phyloP scores from a whole-genome alignment of 2,888 invertebrate genomes.

The Idaea dimidiata region DNA sequence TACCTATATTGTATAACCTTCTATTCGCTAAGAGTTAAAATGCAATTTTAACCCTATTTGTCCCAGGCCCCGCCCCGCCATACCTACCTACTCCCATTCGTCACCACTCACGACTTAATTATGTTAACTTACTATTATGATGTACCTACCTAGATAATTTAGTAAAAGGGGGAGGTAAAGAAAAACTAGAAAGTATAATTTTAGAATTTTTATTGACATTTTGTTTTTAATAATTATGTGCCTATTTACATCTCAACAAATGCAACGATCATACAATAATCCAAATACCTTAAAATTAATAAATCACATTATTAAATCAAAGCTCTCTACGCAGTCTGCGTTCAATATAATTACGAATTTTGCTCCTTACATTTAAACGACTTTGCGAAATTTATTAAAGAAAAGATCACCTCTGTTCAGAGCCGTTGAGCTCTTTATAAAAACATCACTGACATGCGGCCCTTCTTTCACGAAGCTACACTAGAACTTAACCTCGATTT shows the following conservation, averaged over 20 bases:
- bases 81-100: too few species aligned
- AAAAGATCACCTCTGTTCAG: constrained; percentile 22
- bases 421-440: constrained; percentile 20
- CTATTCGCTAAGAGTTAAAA: too few species aligned
- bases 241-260: constrained; percentile 63
- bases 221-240: constrained; percentile 41
- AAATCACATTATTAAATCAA: constrained; percentile 69
- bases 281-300: constrained; percentile 62
- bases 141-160: neutral
- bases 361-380: constrained; percentile 36
- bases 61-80: too few species aligned
- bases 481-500: neutral
- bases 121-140: neutral
- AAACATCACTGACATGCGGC: constrained; percentile 44
- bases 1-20: too few species aligned
- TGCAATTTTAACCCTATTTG: too few species aligned
- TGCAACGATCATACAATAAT: constrained; percentile 53
- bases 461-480: constrained; percentile 15
- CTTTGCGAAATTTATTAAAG: constrained; percentile 14
- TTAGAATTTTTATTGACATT: constrained; percentile 64
- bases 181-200: constrained; percentile 33
- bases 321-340: constrained; percentile 44
- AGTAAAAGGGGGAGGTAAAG: neutral
- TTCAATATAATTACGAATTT: constrained; percentile 54
- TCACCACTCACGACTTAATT: too few species aligned